A percentile compares a stretch with the other conserved stretches of the same genome.
phyloP scores from a whole-genome alignment of 2,113 vertebrate genomes.

The Gadus chalcogrammus region DNA sequence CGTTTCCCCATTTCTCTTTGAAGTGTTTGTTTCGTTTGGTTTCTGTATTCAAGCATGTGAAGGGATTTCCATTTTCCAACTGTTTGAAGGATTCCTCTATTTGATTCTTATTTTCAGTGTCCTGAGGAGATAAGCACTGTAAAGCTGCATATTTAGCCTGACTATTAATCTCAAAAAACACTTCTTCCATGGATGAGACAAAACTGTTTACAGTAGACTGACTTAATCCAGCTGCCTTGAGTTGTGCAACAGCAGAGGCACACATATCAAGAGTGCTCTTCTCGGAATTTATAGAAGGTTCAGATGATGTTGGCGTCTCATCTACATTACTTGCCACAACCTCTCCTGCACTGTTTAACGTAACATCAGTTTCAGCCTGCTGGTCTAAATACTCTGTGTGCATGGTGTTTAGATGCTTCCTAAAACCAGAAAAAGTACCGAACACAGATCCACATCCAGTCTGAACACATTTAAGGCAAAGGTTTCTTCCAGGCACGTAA shows the following conservation, averaged over 20 bases:
- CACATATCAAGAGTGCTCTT: constrained; percentile 34
- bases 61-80: constrained; percentile 6
- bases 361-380: constrained; percentile 7
- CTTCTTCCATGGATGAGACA: constrained; percentile 34
- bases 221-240: constrained; percentile 5
- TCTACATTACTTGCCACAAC: not conserved
- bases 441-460: constrained; percentile 12
- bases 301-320: constrained; percentile 9
- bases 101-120: constrained; percentile 8
- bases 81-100: constrained; percentile 9
- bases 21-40: constrained; percentile 1
- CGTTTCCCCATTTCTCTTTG: too few species aligned
- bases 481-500: constrained; percentile 27
- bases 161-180: constrained; percentile 11
- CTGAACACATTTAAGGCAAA: constrained; percentile 23
- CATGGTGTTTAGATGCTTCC: constrained; percentile 14
- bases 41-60: constrained; percentile 9
- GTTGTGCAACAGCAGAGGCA: constrained; percentile 37
- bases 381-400: constrained; percentile 4
- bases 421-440: constrained; percentile 25
- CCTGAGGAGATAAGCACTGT: constrained; percentile 10
- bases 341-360: constrained; percentile 6
- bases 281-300: constrained; percentile 12
- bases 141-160: constrained; percentile 13
- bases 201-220: constrained; percentile 28